phyloP scores from a whole-genome alignment of 1,140 invertebrate genomes.

The Apis florea region DNA sequence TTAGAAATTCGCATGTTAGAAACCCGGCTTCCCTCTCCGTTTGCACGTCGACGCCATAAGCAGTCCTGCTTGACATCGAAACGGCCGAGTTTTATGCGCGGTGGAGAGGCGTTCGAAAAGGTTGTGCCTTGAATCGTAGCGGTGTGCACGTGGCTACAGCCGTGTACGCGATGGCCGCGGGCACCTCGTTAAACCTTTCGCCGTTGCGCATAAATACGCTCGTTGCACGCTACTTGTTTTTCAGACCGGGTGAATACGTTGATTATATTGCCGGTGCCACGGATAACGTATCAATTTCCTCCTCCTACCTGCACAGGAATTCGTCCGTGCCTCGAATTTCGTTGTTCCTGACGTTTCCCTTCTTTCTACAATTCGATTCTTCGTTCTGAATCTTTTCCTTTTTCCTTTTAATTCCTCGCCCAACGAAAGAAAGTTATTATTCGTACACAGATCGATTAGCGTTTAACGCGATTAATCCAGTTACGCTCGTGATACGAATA shows the following conservation, averaged over 20 bases:
- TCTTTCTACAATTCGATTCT: neutral
- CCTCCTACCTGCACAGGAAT: neutral
- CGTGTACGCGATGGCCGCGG: slow-evolving; percentile 41
- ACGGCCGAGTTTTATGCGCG: neutral
- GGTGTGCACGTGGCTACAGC: slow-evolving; percentile 12
- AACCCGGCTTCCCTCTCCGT: neutral
- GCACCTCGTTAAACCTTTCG: slow-evolving; percentile 59
- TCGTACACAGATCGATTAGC: too few relatives aligned
- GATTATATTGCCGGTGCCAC: slow-evolving; percentile 54
- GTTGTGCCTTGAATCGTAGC: slow-evolving; percentile 38
- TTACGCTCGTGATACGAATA: too few relatives aligned
- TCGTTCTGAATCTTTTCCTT: too few relatives aligned
- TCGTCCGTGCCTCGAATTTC: neutral
- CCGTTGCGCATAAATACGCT: slow-evolving; percentile 53
- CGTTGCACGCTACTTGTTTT: slow-evolving; percentile 48
- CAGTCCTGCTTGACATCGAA: neutral
- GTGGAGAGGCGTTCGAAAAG: neutral
- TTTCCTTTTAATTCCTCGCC: too few relatives aligned
- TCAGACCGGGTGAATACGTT: slow-evolving; percentile 55
- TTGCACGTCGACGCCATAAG: neutral
- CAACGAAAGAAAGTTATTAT: too few relatives aligned
- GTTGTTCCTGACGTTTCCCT: neutral
- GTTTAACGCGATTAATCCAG: too few relatives aligned
- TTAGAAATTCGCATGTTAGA: neutral
- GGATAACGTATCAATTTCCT: slow-evolving; percentile 60